These are phyloP conservation scores for Dynastes hyllus DNA, from an alignment of 2,888 invertebrate species.

Conservation along the genomic window DNA sequence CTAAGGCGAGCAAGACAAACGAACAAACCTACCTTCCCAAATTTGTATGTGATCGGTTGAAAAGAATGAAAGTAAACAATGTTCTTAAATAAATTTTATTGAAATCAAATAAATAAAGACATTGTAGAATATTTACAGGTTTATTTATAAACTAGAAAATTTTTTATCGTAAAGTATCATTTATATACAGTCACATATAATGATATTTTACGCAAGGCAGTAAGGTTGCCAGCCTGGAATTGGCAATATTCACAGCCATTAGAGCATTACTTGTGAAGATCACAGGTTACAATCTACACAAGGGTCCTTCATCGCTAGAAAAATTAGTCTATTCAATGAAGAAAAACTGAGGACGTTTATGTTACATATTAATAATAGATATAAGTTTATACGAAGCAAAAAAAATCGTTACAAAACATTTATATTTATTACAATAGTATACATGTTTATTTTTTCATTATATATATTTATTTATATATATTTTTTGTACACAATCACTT, in stretches of 20 bases:
- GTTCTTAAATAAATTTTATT: constrained; percentile 48
- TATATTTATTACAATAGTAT: constrained; percentile 6
- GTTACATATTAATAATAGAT: not conserved
- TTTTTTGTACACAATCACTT: not conserved
- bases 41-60: not conserved
- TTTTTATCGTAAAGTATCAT: constrained; percentile 57
- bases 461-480: constrained; percentile 5
- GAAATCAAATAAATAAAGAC: constrained; percentile 52
- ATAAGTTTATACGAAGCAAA: not conserved
- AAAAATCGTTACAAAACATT: not conserved
- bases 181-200: constrained; percentile 56
- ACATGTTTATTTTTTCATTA: not conserved
- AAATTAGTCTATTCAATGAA: constrained; percentile 29
- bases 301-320: constrained; percentile 48
- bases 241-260: constrained; percentile 66
- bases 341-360: not conserved
- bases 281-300: constrained; percentile 57
- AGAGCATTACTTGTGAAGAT: constrained; percentile 62
- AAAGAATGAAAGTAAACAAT: not conserved
- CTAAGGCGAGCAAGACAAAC: too few relatives aligned
- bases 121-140: constrained; percentile 54
- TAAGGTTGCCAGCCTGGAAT: constrained; percentile 61
- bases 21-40: not conserved
- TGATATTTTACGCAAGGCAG: constrained; percentile 62
- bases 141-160: constrained; percentile 57